phyloP scores from a whole-genome alignment of 2,888 invertebrate species.

The Phoenoteleia sp. region DNA sequence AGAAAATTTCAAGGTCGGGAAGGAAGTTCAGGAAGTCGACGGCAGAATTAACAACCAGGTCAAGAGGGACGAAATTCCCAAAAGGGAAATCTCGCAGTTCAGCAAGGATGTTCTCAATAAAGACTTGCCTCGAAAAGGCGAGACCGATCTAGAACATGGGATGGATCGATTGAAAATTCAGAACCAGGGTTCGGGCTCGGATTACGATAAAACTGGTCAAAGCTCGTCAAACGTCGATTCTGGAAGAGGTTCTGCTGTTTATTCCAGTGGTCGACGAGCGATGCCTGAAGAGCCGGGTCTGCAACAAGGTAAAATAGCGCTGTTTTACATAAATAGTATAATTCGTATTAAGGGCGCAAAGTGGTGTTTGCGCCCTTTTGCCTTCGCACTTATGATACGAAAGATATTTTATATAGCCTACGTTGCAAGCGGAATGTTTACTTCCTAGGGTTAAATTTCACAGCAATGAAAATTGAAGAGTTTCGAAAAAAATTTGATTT shows the following conservation, averaged over 20 bases:
- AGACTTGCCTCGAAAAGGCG: constrained; percentile 80
- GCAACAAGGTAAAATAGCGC: constrained; percentile 81
- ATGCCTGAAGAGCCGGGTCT: constrained; percentile 85
- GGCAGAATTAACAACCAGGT: constrained; percentile 73
- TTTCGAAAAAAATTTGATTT: too few relatives aligned
- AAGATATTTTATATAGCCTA: too few relatives aligned
- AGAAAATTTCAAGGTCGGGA: constrained; percentile 77
- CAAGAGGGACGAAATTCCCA: constrained; percentile 76
- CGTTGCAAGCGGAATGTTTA: too few relatives aligned
- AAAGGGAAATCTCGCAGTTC: constrained; percentile 69
- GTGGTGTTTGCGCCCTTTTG: too few relatives aligned
- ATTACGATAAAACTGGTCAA: constrained; percentile 92
- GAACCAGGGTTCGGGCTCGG: constrained; percentile 86
- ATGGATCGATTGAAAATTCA: constrained; percentile 84
- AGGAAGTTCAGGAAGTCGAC: constrained; percentile 77
- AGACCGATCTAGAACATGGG: constrained; percentile 80
- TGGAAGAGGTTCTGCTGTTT: constrained; percentile 93
- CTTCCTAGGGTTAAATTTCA: too few relatives aligned
- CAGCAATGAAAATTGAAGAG: too few relatives aligned
- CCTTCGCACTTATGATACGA: too few relatives aligned
- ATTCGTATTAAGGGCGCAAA: too few relatives aligned
- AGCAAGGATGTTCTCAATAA: constrained; percentile 74
- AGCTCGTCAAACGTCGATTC: constrained; percentile 93
- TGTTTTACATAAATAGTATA: too few relatives aligned
- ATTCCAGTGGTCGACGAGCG: constrained; percentile 91